Evolutionary conservation across 2,797 vertebrate genomes (phyloP).

Genomic region (Buceros bicornis): DNA sequence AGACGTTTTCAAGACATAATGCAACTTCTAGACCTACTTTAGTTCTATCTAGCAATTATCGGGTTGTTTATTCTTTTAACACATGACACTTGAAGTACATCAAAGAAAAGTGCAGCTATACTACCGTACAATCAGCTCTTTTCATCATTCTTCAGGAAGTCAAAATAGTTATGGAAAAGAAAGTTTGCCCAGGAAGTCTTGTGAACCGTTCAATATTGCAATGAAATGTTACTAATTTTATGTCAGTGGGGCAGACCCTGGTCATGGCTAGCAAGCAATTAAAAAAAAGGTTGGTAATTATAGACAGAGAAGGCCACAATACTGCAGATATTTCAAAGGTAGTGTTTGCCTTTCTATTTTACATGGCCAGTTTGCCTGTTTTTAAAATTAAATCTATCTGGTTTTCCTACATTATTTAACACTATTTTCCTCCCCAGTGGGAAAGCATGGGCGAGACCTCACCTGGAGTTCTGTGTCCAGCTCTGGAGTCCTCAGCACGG

Average conservation of each 20-base stretch:
- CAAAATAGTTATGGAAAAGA: not conserved
- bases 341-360: not conserved
- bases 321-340: not conserved
- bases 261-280: not conserved
- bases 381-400: not conserved
- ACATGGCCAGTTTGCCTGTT: not conserved
- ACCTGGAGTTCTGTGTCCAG: too few relatives aligned
- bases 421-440: not conserved
- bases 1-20: slow-evolving; percentile 39
- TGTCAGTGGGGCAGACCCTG: not conserved
- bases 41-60: slow-evolving; percentile 11
- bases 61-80: slow-evolving; percentile 53
- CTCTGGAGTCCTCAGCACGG: too few relatives aligned
- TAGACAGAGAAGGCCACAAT: not conserved
- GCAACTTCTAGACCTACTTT: slow-evolving; percentile 54
- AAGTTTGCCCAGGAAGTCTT: not conserved
- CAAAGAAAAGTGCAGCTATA: slow-evolving; percentile 34
- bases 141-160: slow-evolving; percentile 16
- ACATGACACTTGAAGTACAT: slow-evolving; percentile 36
- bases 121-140: not conserved
- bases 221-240: not conserved
- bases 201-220: not conserved
- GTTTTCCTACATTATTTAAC: not conserved
- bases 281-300: not conserved
- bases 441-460: not conserved